A percentile compares a stretch with the other conserved stretches of the same genome.
Conservation (phyloP, 2,113 vertebrate genomes). For the Diphyllodes magnificus region DNA sequence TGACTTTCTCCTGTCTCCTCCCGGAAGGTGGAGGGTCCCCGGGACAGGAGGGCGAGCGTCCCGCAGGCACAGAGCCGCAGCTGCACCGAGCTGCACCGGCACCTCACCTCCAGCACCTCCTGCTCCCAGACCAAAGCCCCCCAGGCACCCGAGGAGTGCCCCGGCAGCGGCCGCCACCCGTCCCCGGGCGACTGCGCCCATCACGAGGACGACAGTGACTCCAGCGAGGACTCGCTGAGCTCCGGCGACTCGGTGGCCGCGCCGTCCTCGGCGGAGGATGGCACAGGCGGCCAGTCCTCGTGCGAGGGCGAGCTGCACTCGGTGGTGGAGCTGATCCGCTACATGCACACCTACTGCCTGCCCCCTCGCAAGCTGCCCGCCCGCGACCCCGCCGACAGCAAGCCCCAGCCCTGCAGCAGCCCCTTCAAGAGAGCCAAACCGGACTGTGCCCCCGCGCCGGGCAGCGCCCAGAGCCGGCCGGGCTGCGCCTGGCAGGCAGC, state of each 20-base stretch:
- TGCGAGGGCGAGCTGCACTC: conserved; percentile 82
- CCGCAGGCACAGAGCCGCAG: conserved; percentile 77
- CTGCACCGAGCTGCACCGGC: conserved; percentile 90
- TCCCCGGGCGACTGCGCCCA: not conserved
- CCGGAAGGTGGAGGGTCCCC: conserved; percentile 74
- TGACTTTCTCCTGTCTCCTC: not conserved
- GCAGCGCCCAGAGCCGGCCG: not conserved
- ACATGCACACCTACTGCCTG: conserved; percentile 99
- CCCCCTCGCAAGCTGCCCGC: conserved; percentile 83
- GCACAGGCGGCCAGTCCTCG: conserved; percentile 61
- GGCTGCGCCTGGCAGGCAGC: conserved; percentile 6
- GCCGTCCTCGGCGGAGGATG: not conserved
- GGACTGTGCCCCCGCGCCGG: not conserved
- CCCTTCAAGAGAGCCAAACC: conserved; percentile 63
- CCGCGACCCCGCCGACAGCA: conserved; percentile 45
- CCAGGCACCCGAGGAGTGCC: conserved; percentile 31
- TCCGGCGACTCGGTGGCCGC: conserved; percentile 44
- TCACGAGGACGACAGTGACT: conserved; percentile 71
- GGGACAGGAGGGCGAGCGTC: conserved; percentile 74
- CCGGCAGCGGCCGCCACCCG: not conserved
- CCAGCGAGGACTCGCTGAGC: conserved; percentile 69
- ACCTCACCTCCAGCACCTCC: conserved; percentile 78
- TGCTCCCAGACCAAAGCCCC: conserved; percentile 62
- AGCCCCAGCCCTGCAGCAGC: conserved; percentile 67
- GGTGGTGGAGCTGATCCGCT: conserved; percentile 90